Evolutionary conservation across 2,888 invertebrate species (phyloP).

Genomic region (Diaphora mendica): DNA sequence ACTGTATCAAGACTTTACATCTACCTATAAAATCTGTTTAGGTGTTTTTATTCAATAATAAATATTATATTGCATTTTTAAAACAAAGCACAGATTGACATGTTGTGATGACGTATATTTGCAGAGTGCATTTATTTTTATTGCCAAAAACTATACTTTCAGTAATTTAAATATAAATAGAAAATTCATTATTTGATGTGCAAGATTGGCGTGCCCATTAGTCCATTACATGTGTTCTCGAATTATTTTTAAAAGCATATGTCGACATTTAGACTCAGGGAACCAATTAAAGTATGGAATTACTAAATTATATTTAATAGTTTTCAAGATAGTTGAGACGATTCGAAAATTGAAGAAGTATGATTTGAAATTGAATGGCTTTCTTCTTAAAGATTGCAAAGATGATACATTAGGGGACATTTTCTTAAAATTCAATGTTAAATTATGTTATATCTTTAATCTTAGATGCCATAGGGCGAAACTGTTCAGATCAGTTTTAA

Average conservation of each 20-base stretch:
- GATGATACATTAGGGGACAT: too few species aligned
- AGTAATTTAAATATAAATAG: constrained; percentile 2
- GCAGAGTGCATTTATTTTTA: background rate
- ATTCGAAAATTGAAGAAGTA: background rate
- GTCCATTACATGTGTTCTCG: constrained; percentile 1
- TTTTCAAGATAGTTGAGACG: background rate
- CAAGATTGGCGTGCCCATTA: constrained; percentile 3
- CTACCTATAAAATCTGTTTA: background rate
- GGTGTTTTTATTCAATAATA: background rate
- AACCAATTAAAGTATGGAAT: constrained; percentile 15
- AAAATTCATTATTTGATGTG: constrained; percentile 2
- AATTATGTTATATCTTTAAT: too few species aligned
- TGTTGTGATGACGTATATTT: background rate
- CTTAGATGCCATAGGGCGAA: too few species aligned
- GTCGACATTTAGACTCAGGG: background rate
- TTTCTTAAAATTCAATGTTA: background rate
- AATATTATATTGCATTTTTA: background rate
- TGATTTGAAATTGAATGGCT: background rate
- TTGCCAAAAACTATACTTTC: background rate
- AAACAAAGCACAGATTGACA: background rate
- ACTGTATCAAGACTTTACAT: too few species aligned
- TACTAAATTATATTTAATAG: constrained; percentile 12
- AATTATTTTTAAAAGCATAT: constrained; percentile 11
- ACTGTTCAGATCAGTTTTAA: too few species aligned
- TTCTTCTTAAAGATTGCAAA: background rate